Percentiles rank a stretch among this genome's conserved stretches.
Evolutionary conservation across 2,113 vertebrate genomes (phyloP).

Genomic region (Erythrolamprus reginae): DNA sequence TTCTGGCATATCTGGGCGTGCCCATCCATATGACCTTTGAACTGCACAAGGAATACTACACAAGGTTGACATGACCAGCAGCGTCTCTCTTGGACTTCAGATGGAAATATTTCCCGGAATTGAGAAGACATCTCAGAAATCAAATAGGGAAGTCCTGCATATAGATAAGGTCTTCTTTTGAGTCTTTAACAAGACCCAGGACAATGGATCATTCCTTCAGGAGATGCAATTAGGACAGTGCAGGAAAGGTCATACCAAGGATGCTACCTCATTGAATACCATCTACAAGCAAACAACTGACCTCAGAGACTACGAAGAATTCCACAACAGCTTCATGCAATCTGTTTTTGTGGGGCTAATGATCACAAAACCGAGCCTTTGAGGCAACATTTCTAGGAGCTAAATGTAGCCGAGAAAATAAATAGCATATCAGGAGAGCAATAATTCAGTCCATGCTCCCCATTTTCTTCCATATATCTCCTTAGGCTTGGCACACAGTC

Average conservation of each 20-base stretch:
- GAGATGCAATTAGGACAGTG: background rate
- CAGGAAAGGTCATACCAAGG: background rate
- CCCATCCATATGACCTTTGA: too few relatives aligned
- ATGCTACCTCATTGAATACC: background rate
- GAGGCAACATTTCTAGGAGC: background rate
- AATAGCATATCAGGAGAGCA: background rate
- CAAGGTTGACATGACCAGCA: background rate
- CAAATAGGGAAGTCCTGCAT: background rate
- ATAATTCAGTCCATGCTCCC: background rate
- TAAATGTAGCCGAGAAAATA: background rate
- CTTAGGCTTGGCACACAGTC: background rate
- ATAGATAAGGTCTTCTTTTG: background rate
- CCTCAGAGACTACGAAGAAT: background rate
- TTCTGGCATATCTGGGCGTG: too few relatives aligned
- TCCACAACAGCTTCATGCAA: fast-evolving
- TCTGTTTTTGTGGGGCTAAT: background rate
- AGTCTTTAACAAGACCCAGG: background rate
- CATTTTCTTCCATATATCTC: background rate
- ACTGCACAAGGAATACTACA: too few relatives aligned
- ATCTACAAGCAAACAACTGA: background rate
- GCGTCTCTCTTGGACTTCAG: background rate
- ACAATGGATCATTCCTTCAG: background rate
- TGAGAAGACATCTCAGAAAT: background rate
- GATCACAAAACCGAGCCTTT: fast-evolving
- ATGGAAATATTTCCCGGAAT: background rate